These are phyloP conservation scores for Lampropteryx suffumata DNA, from an alignment of 2,888 invertebrate species.

Conservation along the genomic window DNA sequence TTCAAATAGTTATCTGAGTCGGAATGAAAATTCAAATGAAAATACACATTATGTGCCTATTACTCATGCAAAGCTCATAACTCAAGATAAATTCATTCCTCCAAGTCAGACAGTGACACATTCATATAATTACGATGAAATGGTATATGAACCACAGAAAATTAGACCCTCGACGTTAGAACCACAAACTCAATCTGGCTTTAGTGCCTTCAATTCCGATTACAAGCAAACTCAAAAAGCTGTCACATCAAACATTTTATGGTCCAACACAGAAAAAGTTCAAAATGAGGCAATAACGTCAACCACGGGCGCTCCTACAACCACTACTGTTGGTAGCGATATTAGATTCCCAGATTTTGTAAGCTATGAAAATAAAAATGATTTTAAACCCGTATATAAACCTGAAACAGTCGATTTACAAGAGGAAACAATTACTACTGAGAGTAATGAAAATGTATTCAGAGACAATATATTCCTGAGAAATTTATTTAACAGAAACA, in stretches of 20 bases:
- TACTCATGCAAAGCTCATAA: constrained; percentile 49
- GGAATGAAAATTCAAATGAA: constrained; percentile 18
- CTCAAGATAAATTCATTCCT: constrained; percentile 52
- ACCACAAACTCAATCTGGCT: constrained; percentile 24
- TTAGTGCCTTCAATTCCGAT: constrained; percentile 5
- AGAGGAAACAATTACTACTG: constrained; percentile 38
- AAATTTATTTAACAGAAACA: constrained; percentile 51
- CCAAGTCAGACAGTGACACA: constrained; percentile 58
- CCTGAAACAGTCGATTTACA: constrained; percentile 32
- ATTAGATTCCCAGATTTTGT: constrained; percentile 47
- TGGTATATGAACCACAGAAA: constrained; percentile 35
- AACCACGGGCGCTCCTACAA: constrained; percentile 37
- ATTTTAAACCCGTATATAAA: constrained; percentile 48
- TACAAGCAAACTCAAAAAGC: constrained; percentile 14
- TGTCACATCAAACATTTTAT: constrained; percentile 19
- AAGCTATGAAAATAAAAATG: constrained; percentile 40
- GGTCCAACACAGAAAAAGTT: constrained; percentile 29
- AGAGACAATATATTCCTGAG: constrained; percentile 67
- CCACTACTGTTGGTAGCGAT: constrained; percentile 32
- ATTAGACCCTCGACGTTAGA: constrained; percentile 31
- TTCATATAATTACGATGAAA: constrained; percentile 58
- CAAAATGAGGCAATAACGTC: constrained; percentile 38
- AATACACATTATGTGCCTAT: constrained; percentile 28
- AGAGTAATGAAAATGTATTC: constrained; percentile 51
- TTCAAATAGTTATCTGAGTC: constrained; percentile 9